Evolutionary conservation across 2,113 vertebrate species (phyloP), one percentile per base, ranked within the genome.

Genomic region (Pundamilia nyererei): DNA sequence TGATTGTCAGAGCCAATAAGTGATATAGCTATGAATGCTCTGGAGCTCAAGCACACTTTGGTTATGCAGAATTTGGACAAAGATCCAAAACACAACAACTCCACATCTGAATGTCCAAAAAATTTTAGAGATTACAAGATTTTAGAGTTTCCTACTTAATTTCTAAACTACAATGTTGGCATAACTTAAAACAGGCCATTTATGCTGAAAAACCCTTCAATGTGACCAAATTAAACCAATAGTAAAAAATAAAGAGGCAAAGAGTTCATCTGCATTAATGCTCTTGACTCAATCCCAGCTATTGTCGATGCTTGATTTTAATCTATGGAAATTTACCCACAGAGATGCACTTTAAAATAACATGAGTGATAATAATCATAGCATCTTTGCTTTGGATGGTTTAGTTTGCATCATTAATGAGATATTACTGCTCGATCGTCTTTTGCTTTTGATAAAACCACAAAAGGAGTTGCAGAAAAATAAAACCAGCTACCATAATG

Each of bases 191-290:
- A 29, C 26, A 5, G 26, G 3, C 47, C 2, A 51, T 19, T 51
- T 19, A 51, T 5, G 49, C 17, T 53, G 51, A 53, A 53, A 53
- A 53, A 21, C 5, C 51, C 51, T 53, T 53, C 5, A 21, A 53
- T 53, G 51, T 53, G 51, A 53, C 51, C 9, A 53, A 53, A 53
- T 53, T 21, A 53, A 53, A 21, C 5, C 51, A 53, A 51, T 51
- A 51, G 17, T n/a, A 51, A 51, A 51, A 51, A 9, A 21, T 21
- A n/a, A 51, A 1, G 9, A 3, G 51, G 51, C 51, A 53, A 53
- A 53, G 7, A 49, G 47, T 19, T 49, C 47, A 19, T 49, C 47
- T 49, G 0, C 0, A 49, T 49, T 49, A 49, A 49, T 49, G 17
- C 17, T 3, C 47, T 49, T 1, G 47, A 19, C 47, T 49, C 47